Evolutionary conservation across 2,797 vertebrate genomes (phyloP), one percentile per base, ranked within the genome.

Genomic region (Muraenolepis orangiensis): DNA sequence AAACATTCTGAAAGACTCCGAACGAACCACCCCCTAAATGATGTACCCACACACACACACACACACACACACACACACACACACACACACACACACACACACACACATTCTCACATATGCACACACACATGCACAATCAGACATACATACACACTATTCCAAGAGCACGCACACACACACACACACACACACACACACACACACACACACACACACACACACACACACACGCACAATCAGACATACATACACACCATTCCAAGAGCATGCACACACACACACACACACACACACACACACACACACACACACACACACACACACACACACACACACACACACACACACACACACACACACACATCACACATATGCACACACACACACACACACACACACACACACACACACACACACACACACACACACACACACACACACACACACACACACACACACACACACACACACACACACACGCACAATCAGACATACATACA

Each of bases 1-100:
- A 86, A 82, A 82, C 75, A 73, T 6, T 26, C 40, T 61, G 64
- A 84, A 85, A 70, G 79, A 85, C 80, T 20, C 66, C 66, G 1
- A 20, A 70, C 76, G n/a, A n/a, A n/a, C 78, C 73, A 77, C 81
- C 74, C 77, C 76, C 80, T 72, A 26, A 46, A 34, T 76, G n/a
- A 57, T 51, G 64, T n/a, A n/a, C n/a, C n/a, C 73, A 34, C 70
- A 73, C 71, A 81, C 23, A 70, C 68, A 71, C 64, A 40, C 32
- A 70, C 16, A 11, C 72, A 64, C 40, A 42, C 57, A 71, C 32
- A 10, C 0, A 8, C 46, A 28, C 12, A 7, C 28, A 32, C 66
- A 66, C 30, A 20, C n/a, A 69, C 26, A 70, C 28, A 38, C 51
- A 75, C 11, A 69, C n/a, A 30, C 18, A 61, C 16, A 30, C 69